Percentiles rank a stretch among this genome's conserved stretches.
phyloP scores from a whole-genome alignment of 2,888 invertebrate genomes.

The Mayetiola destructor region DNA sequence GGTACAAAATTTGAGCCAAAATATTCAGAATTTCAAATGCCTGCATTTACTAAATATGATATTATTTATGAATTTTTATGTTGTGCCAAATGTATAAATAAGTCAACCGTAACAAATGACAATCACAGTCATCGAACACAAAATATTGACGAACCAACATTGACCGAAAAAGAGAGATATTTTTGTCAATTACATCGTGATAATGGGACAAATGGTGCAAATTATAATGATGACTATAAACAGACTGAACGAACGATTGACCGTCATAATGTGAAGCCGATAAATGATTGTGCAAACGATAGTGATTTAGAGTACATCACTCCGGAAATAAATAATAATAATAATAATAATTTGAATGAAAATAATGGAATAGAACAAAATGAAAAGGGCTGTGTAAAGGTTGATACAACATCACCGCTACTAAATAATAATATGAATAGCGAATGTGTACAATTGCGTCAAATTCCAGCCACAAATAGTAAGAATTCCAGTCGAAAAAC shows the following conservation, averaged over 20 bases:
- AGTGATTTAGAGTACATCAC: too few species aligned
- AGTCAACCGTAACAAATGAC: neutral
- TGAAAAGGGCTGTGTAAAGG: too few species aligned
- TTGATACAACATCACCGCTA: neutral
- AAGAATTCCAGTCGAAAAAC: constrained; percentile 31
- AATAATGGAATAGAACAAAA: too few species aligned
- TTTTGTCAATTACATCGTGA: too few species aligned
- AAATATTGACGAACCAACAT: neutral
- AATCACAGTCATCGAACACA: neutral
- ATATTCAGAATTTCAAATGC: constrained; percentile 23
- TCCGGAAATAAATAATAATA: too few species aligned
- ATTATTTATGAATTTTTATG: constrained; percentile 34
- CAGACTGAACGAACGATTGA: too few species aligned
- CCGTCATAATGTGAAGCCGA: too few species aligned
- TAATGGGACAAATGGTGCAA: too few species aligned
- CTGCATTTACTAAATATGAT: constrained; percentile 23
- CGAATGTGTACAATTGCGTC: neutral
- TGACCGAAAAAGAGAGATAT: neutral
- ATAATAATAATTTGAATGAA: too few species aligned
- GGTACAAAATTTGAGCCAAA: constrained; percentile 26
- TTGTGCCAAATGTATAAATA: constrained; percentile 36
- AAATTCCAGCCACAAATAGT: constrained; percentile 20
- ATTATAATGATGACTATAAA: too few species aligned
- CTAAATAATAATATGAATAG: neutral
- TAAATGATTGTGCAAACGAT: too few species aligned